Conservation (phyloP, 2,797 vertebrate species). For the Spizella passerina region DNA sequence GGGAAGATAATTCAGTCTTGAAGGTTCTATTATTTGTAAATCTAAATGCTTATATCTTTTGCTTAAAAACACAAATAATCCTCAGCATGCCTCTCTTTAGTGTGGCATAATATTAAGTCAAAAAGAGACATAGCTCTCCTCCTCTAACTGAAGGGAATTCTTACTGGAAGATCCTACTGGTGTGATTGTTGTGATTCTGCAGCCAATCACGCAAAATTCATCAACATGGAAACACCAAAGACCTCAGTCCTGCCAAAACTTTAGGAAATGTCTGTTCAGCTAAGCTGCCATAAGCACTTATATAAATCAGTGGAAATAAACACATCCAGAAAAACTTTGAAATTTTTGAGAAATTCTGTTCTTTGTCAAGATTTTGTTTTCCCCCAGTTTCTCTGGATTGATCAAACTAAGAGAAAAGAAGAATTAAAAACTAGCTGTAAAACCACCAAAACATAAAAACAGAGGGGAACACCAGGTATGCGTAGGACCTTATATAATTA, state of each 20-base stretch:
- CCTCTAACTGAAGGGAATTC: neutral
- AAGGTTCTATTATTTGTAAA: neutral
- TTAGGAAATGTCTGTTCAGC: neutral
- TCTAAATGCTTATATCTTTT: neutral
- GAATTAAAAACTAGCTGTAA: neutral
- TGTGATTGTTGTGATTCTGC: neutral
- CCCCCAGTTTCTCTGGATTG: neutral
- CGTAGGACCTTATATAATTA: neutral
- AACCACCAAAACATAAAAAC: neutral
- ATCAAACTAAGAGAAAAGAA: neutral
- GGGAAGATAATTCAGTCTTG: neutral
- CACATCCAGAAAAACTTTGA: neutral
- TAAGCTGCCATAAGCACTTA: neutral
- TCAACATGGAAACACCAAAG: neutral
- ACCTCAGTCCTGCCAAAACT: neutral
- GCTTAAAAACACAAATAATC: neutral
- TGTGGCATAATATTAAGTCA: neutral
- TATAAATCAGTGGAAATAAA: neutral
- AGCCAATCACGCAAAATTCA: neutral
- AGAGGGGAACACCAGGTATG: neutral
- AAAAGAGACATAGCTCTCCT: neutral
- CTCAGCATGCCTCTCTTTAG: neutral
- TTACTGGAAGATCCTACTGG: neutral
- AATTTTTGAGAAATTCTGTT: neutral
- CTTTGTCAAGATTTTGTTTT: neutral